These are phyloP conservation scores for Porites cylindrica DNA, from an alignment of 92 coral and sea anemone genomes.

Conservation along the genomic window DNA sequence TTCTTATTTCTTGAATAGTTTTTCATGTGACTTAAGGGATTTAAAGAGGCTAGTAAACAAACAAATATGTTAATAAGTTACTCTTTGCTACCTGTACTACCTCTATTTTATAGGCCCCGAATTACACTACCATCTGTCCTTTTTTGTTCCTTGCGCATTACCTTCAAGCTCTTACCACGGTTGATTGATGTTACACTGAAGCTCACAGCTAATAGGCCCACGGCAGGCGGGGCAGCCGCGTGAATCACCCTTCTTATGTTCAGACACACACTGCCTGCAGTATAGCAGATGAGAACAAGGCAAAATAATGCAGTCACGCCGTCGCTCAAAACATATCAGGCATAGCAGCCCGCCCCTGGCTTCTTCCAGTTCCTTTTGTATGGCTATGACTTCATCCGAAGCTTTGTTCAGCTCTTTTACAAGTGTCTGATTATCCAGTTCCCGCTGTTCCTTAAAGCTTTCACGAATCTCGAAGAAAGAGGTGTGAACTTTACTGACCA, in stretches of 20 bases:
- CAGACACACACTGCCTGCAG: conserved; percentile 65
- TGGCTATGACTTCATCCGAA: not conserved
- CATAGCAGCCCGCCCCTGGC: conserved; percentile 45
- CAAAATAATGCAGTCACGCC: conserved; percentile 75
- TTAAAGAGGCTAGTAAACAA: no score
- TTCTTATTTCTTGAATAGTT: no score
- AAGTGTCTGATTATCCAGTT: not conserved
- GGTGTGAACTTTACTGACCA: not conserved
- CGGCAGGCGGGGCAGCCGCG: conserved; percentile 76
- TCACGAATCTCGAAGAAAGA: not conserved
- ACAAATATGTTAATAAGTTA: no score
- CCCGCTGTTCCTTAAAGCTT: not conserved
- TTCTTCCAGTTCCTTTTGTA: conserved; percentile 34
- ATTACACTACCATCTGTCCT: no score
- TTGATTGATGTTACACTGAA: conserved; percentile 59
- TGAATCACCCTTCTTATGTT: conserved; percentile 43
- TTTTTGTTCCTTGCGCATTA: not conserved
- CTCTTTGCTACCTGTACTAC: no score
- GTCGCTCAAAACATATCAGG: conserved; percentile 71
- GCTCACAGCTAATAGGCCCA: conserved; percentile 66
- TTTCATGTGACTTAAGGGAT: no score
- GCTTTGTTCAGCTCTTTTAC: not conserved
- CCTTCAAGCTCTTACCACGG: not conserved
- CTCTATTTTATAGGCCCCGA: no score
- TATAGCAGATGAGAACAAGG: conserved; percentile 78